Base-by-base conservation (phyloP, 2,888 invertebrate species). In the Biston betularia region DNA sequence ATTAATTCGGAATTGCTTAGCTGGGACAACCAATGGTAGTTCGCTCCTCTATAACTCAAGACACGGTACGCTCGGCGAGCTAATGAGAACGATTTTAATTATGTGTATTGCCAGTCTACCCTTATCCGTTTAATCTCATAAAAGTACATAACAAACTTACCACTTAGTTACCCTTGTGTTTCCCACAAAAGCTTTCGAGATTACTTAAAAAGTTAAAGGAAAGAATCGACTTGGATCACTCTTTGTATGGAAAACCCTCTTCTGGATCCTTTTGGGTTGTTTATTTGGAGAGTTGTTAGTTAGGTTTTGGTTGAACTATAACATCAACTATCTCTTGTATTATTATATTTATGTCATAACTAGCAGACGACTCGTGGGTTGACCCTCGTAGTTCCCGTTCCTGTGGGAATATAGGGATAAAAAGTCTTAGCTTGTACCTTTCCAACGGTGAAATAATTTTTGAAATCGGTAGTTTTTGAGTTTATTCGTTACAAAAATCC, bases 201-300 rank as follows among this genome's bases (percentile, higher is more conserved):
- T 87, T 88, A 87, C 87, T 88, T 82, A 81, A 81, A 80, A 88
- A 88, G 88, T 88, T 86, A 84, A 81, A 81, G 81, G 79, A 79
- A 80, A 77, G 79, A 82, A 83, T 84, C 78, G 78, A 79, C 79
- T 82, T 81, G 80, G 82, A 82, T 84, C 84, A 83, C 83, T 86
- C 80, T 81, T 82, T 78, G 65, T 67, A 64, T 69, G 63, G 58
- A 61, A 61, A 66, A 56, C 24, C 50, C 54, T 58, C 14, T 58
- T 38, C 12, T 64, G 8, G 14, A n/a, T 34, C 40, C 60, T 52
- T 53, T 40, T 35, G 40, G 33, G 33, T 33, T 48, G 54, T 62
- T 62, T 54, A 54, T 42, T 55, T 55, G 14, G 38, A 62, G 52
- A n/a, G 15, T 45, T 24, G 11, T 50, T 44, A 8, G 14, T 61